Evolutionary conservation across 2,888 invertebrate genomes (phyloP), one percentile per base, ranked within the genome.

Genomic region (Cephus nigrinus): DNA sequence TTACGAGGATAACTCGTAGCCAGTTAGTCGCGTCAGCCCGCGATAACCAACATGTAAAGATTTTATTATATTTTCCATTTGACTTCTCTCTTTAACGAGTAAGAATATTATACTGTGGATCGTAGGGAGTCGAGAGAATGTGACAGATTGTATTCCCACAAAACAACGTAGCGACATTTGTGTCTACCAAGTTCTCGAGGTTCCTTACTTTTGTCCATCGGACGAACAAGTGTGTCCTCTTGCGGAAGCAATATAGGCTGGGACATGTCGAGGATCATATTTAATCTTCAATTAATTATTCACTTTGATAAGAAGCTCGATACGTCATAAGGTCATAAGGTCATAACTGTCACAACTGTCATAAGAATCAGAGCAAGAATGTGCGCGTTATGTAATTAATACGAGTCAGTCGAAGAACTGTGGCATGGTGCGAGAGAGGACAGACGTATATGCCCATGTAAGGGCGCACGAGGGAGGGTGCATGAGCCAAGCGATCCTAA

Each of bases 1-100:
- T 85, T 84, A 85, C 82, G 85, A 88, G 90, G 88, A 90, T 90
- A 90, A 90, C 90, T 90, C 83, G 88, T 81, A 86, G 85, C 87
- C 88, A 88, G 89, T 90, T 90, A 88, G 87, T 88, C 88, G 87
- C 87, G 88, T 90, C 89, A 88, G 3, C 35, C 87, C 87, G 89
- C 89, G 88, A 89, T 88, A 88, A 35, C 35, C 12, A 35, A 3
- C 35, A 3, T 12, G 35, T 35, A 35, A 35, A 12, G 12, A 35
- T 35, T 35, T 35, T 1, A 35, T 3, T 35, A 3, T 12, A 35
- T 12, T 35, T 35, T 3, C 11, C 35, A 12, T 35, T 90, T 90
- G 89, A 90, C 88, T 86, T 83, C 81, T 76, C 36, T 36, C 36
- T 36, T 15, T 4, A 36, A 36, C 15, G 36, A 36, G 12, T 36